Conservation (phyloP, 2,113 vertebrate genomes). For the Mugil cephalus region DNA sequence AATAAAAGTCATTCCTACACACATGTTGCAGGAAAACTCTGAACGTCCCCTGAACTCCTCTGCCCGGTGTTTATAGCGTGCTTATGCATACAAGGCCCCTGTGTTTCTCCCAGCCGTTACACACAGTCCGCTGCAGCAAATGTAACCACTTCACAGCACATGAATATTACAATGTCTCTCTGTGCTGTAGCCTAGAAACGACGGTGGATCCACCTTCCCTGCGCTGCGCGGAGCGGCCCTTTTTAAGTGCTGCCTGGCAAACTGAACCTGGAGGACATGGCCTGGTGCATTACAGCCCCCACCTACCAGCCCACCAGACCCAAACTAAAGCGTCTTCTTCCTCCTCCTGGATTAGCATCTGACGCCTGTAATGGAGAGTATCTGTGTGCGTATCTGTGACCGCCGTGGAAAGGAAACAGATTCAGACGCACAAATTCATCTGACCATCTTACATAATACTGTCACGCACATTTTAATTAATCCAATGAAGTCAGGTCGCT, state of each 20-base stretch:
- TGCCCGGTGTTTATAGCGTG: background rate
- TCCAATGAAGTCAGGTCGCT: background rate
- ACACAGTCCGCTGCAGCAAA: conserved; percentile 19
- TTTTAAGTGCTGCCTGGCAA: conserved; percentile 69
- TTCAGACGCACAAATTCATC: too few species aligned
- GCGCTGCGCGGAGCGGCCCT: conserved; percentile 9
- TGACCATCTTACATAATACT: background rate
- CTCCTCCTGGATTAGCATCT: conserved; percentile 29
- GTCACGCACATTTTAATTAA: background rate
- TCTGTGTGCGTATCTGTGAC: conserved; percentile 8
- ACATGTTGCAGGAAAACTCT: background rate
- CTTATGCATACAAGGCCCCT: background rate
- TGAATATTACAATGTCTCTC: conserved; percentile 66
- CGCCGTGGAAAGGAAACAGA: background rate
- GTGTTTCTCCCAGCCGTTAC: conserved; percentile 21
- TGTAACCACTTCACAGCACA: conserved; percentile 52
- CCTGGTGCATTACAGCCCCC: conserved; percentile 50
- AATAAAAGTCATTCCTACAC: background rate
- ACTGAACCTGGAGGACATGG: conserved; percentile 25
- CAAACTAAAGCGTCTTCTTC: conserved; percentile 26
- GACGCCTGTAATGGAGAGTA: conserved; percentile 29
- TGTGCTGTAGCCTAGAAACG: conserved; percentile 61
- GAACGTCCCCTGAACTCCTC: background rate
- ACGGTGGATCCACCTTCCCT: conserved; percentile 21
- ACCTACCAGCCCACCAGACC: background rate